Evolutionary conservation across 2,797 vertebrate genomes (phyloP).

Genomic region (Alca torda): DNA sequence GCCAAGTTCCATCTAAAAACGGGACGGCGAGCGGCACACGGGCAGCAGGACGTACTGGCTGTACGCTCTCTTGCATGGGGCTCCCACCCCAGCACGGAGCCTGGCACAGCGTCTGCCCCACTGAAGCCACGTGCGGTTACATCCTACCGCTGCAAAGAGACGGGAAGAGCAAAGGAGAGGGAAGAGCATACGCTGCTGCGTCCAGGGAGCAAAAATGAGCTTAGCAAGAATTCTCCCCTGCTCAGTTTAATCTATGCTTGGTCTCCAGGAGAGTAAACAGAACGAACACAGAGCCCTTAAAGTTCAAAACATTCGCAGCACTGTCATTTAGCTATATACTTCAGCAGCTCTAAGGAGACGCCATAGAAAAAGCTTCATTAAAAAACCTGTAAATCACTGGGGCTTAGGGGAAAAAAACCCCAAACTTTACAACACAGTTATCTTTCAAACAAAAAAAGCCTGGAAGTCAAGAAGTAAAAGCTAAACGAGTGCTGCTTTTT

Average conservation of each 20-base stretch:
- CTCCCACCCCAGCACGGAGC: not conserved
- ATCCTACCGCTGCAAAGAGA: not conserved
- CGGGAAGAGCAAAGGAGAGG: not conserved
- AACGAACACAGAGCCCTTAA: not conserved
- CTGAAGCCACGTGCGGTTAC: not conserved
- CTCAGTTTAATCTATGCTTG: not conserved
- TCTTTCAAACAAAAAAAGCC: not conserved
- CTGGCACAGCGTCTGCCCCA: not conserved
- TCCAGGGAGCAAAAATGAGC: not conserved
- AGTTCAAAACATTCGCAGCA: not conserved
- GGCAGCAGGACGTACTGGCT: not conserved
- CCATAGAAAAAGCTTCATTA: not conserved
- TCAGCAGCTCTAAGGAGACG: not conserved
- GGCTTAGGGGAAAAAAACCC: not conserved
- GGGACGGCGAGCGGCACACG: rapidly evolving
- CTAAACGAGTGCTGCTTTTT: not conserved
- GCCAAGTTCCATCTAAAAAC: not conserved
- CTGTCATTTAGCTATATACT: not conserved
- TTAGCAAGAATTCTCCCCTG: not conserved
- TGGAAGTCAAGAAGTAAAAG: not conserved
- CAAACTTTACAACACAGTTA: not conserved
- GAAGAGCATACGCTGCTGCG: rapidly evolving
- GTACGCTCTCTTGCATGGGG: rapidly evolving
- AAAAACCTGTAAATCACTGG: not conserved
- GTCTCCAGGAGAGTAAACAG: not conserved